phyloP scores from a whole-genome alignment of 1,140 invertebrate genomes.

The Calephelis nemesis region DNA sequence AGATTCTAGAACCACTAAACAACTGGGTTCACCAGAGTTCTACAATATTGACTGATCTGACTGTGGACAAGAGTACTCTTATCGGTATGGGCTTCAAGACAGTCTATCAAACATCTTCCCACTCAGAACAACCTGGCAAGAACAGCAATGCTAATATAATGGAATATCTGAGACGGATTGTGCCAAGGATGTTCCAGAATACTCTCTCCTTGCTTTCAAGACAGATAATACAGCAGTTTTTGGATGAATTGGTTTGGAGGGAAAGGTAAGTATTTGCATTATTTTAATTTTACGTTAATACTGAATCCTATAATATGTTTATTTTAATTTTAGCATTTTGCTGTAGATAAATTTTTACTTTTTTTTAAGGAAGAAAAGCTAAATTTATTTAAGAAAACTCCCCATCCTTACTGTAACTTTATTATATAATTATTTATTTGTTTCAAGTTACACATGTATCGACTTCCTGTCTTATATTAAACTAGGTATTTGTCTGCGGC shows the following conservation, averaged over 20 bases:
- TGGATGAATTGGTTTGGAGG: conserved; percentile 92
- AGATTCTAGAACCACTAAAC: conserved; percentile 88
- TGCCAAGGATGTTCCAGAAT: conserved; percentile 94
- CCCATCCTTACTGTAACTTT: too few relatives aligned
- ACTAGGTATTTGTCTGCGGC: too few relatives aligned
- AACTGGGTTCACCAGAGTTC: conserved; percentile 89
- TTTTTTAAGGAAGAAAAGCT: too few relatives aligned
- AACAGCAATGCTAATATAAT: conserved; percentile 89
- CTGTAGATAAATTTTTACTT: too few relatives aligned
- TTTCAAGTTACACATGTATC: too few relatives aligned
- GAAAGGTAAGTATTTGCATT: conserved; percentile 58
- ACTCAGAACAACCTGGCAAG: conserved; percentile 80
- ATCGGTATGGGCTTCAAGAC: conserved; percentile 88
- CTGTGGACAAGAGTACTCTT: conserved; percentile 89
- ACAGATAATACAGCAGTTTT: conserved; percentile 92
- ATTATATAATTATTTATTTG: too few relatives aligned
- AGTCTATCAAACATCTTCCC: conserved; percentile 83
- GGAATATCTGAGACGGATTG: conserved; percentile 91
- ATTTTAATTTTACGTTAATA: not conserved
- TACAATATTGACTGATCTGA: conserved; percentile 89
- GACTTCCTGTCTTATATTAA: too few relatives aligned
- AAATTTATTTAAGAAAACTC: too few relatives aligned
- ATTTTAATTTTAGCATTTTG: too few relatives aligned
- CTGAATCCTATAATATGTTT: too few relatives aligned
- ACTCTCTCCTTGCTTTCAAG: conserved; percentile 89